Evolutionary conservation across 2,888 invertebrate genomes (phyloP), one percentile per base, ranked within the genome.

Genomic region (Xestia c-nigrum): DNA sequence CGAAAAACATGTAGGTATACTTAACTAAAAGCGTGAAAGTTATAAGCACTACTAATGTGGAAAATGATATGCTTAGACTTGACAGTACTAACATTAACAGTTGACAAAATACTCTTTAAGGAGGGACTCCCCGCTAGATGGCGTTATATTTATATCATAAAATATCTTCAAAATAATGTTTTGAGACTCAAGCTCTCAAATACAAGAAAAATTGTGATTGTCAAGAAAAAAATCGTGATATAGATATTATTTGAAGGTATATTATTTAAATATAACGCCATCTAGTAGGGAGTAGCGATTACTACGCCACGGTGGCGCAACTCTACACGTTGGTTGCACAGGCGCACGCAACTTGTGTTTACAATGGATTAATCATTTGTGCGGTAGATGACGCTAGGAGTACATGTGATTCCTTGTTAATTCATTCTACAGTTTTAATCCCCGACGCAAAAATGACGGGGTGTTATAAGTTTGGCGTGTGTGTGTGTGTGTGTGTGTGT

Each of bases 321-420:
- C 24, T 0, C 6, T 38, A 24, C 24, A 47, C 1, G 40, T 43
- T n/a, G n/a, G 4, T 10, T n/a, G 31, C 16, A 38, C 43, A 31
- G 19, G 10, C 31, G 31, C 31, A 31, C 31, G 3, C 21, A 61
- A 75, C 31, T 57, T 38, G 24, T 38, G 9, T 21, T 43, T 47
- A 31, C 21, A 19, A 55, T 47, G 16, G 5, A 21, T 38, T 74
- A 21, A 14, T 57, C 0, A 43, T 43, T 72, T 24, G 16, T 31
- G 3, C 38, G 50, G 1, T 72, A 78, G 78, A 78, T 72, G 78
- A 24, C 59, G 78, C 65, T 52, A 24, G 38, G 5, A 43, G 50
- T 57, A 21, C 9, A 2, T 65, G 7, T 64, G 9, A 21, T 61
- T 21, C 3, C 6, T 21, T 40, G 16, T 24, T 24, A 14, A 57